These are phyloP conservation scores for Poecilus cupreus DNA, from an alignment of 2,888 invertebrate genomes.

Conservation along the genomic window DNA sequence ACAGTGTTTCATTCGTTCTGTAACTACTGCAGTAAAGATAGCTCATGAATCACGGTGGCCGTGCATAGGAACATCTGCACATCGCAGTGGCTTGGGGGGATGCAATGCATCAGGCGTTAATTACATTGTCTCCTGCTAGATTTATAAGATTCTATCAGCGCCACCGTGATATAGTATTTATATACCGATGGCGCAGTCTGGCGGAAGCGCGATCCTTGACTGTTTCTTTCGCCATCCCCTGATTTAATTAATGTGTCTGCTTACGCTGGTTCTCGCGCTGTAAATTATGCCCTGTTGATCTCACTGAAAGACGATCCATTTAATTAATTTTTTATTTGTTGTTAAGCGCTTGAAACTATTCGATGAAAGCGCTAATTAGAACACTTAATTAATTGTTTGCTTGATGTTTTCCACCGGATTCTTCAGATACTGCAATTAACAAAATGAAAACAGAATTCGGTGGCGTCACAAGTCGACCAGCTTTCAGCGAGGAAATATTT, in stretches of 20 bases:
- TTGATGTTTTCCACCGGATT: conserved; percentile 4
- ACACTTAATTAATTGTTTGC: conserved; percentile 52
- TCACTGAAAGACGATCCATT: conserved; percentile 24
- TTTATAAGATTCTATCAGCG: conserved; percentile 21
- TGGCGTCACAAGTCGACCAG: too few species aligned
- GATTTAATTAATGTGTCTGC: conserved; percentile 39
- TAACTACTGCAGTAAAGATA: neutral
- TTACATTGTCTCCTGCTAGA: conserved; percentile 10
- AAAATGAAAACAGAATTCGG: conserved; percentile 36
- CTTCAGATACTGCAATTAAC: conserved; percentile 36
- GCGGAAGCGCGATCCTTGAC: neutral
- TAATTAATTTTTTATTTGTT: conserved; percentile 41
- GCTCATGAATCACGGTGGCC: neutral
- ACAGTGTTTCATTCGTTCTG: too few species aligned
- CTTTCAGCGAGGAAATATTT: neutral
- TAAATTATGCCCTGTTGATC: conserved; percentile 33
- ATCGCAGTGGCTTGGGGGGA: neutral
- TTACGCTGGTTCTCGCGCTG: conserved; percentile 3
- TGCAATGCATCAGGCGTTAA: conserved; percentile 16
- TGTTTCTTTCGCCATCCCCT: neutral
- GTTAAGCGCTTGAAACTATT: conserved; percentile 39
- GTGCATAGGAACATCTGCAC: neutral
- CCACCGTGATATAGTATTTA: neutral
- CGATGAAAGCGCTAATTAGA: conserved; percentile 32
- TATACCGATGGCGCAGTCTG: neutral